A percentile compares a stretch with the other conserved stretches of the same genome.
phyloP scores from a whole-genome alignment of 2,797 vertebrate species.

The Threskiornis aethiopicus region DNA sequence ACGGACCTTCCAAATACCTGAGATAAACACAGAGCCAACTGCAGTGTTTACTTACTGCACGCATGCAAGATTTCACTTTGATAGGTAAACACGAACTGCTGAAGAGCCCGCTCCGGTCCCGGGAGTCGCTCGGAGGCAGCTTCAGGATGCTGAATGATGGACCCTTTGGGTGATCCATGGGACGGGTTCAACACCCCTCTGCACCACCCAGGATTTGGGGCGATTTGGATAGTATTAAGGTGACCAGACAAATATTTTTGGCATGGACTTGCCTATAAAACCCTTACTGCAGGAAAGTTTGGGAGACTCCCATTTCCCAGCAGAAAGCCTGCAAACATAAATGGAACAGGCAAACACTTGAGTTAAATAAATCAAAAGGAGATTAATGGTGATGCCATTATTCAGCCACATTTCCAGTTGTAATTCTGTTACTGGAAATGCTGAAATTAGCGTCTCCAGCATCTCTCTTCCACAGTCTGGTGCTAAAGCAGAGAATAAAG shows the following conservation, averaged over 20 bases:
- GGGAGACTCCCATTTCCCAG: neutral
- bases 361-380: neutral
- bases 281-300: neutral
- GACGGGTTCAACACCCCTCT: fast-evolving
- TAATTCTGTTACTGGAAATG: neutral
- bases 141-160: neutral
- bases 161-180: fast-evolving
- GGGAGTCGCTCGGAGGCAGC: fast-evolving
- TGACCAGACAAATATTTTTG: neutral
- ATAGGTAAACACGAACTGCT: neutral
- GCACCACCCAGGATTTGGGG: neutral
- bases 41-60: fast-evolving
- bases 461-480: neutral
- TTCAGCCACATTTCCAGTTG: neutral
- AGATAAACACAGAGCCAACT: neutral
- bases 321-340: neutral
- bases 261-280: neutral
- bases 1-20: neutral
- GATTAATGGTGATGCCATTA: fast-evolving
- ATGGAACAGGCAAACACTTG: neutral
- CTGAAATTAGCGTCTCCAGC: neutral
- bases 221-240: neutral
- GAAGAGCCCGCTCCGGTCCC: fast-evolving
- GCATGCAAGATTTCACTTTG: neutral
- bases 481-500: neutral